phyloP scores from a whole-genome alignment of 23 tunicate genomes.

The Trididemnum clinides region DNA sequence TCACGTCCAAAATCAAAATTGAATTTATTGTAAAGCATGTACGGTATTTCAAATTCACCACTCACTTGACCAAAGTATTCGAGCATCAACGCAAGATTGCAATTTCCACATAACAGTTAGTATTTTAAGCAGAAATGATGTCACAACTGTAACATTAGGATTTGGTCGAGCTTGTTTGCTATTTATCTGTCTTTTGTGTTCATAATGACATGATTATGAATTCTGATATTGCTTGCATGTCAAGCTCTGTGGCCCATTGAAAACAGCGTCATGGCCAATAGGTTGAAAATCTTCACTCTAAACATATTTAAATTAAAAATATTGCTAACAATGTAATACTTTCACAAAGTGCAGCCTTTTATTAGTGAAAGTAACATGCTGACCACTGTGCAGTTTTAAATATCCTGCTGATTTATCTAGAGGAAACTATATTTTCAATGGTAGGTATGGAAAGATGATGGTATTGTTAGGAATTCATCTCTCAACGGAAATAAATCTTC shows the following conservation, averaged over 20 bases:
- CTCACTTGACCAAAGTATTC: constrained; percentile 33
- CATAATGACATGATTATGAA: constrained; percentile 26
- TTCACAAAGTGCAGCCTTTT: no score
- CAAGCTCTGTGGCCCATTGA: constrained; percentile 3
- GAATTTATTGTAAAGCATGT: no score
- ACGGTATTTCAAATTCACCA: constrained; percentile 16
- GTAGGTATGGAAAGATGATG: no score
- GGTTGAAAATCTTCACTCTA: not conserved
- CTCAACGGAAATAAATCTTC: no score
- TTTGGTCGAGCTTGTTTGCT: constrained; percentile 25
- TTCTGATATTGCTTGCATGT: not conserved
- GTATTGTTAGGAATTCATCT: no score
- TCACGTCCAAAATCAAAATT: constrained; percentile 30
- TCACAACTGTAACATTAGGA: constrained; percentile 5
- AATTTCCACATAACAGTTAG: not conserved
- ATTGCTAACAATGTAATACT: no score
- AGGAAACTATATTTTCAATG: no score
- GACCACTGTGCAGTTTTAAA: no score
- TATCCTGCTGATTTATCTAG: no score
- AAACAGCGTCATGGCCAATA: constrained; percentile 19
- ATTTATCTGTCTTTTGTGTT: constrained; percentile 26
- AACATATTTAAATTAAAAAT: not conserved
- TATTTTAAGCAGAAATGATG: constrained; percentile 12
- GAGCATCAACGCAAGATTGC: constrained; percentile 26
- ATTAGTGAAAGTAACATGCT: no score